A percentile compares a stretch with the other conserved stretches of the same genome.
phyloP scores from a whole-genome alignment of 2,113 vertebrate genomes.

The Dicaeum eximium region DNA sequence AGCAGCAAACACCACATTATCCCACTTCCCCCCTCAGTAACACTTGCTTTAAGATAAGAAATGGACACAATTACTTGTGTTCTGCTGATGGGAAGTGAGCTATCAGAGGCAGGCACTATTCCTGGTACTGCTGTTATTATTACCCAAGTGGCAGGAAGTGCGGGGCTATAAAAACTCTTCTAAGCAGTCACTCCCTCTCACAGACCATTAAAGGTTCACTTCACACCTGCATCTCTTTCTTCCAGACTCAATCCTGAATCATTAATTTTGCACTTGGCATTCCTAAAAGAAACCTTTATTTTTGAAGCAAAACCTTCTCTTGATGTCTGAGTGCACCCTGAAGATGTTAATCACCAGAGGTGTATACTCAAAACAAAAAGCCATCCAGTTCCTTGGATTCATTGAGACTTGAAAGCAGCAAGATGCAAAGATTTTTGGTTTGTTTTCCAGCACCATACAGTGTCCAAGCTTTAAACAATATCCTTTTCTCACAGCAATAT shows the following conservation, averaged over 20 bases:
- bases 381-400: background rate
- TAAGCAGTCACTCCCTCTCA: background rate
- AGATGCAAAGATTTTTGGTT: background rate
- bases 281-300: conserved; percentile 19
- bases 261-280: conserved; percentile 13
- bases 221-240: conserved; percentile 15
- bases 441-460: background rate
- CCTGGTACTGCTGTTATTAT: conserved; percentile 19
- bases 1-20: background rate
- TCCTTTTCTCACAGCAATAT: conserved; percentile 20
- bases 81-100: conserved; percentile 28
- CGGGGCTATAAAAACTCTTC: conserved; percentile 16
- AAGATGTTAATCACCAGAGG: conserved; percentile 13
- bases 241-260: background rate
- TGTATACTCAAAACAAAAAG: background rate
- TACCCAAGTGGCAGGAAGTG: conserved; percentile 18
- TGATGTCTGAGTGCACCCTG: background rate
- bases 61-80: background rate
- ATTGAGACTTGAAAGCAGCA: background rate
- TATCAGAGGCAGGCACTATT: background rate
- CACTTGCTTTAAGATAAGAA: background rate
- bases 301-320: background rate
- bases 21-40: background rate
- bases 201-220: conserved; percentile 31
- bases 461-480: background rate